phyloP scores from a whole-genome alignment of 2,797 vertebrate genomes.

The Orestias chungarensis region DNA sequence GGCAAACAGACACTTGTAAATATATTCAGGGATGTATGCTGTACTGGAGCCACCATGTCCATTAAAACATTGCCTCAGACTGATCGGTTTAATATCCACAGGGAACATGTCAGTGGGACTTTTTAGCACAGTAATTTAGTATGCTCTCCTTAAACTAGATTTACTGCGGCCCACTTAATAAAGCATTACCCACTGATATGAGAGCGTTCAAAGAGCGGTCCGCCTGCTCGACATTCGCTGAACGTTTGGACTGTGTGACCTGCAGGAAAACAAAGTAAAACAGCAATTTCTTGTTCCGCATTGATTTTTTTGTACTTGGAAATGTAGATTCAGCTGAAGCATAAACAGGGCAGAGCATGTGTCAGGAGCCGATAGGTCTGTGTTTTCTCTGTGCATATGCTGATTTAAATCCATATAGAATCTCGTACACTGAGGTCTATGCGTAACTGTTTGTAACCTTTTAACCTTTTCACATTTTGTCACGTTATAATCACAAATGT shows the following conservation, averaged over 20 bases:
- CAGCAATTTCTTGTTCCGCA: constrained; percentile 15
- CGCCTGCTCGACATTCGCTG: constrained; percentile 5
- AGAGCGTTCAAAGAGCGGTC: constrained; percentile 27
- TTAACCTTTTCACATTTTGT: background rate
- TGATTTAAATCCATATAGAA: constrained; percentile 11
- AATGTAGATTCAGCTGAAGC: constrained; percentile 20
- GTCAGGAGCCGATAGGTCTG: constrained; percentile 48
- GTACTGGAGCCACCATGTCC: constrained; percentile 36
- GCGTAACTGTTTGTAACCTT: background rate
- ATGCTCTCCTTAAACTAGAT: constrained; percentile 45
- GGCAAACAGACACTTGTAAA: constrained; percentile 26
- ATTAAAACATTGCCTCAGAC: constrained; percentile 18
- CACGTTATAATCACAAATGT: background rate
- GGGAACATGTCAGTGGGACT: constrained; percentile 40
- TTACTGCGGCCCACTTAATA: constrained; percentile 26
- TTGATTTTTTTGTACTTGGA: constrained; percentile 30
- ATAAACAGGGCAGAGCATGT: constrained; percentile 50
- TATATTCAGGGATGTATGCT: constrained; percentile 28
- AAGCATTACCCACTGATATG: constrained; percentile 15
- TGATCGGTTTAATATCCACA: constrained; percentile 20
- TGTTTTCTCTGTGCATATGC: constrained; percentile 40
- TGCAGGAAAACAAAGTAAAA: constrained; percentile 1
- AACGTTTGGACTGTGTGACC: constrained; percentile 31
- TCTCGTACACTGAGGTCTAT: background rate
- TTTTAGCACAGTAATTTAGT: constrained; percentile 34